Base-by-base conservation (phyloP, 1,140 invertebrate species). In the Eufriesea mexicana region DNA sequence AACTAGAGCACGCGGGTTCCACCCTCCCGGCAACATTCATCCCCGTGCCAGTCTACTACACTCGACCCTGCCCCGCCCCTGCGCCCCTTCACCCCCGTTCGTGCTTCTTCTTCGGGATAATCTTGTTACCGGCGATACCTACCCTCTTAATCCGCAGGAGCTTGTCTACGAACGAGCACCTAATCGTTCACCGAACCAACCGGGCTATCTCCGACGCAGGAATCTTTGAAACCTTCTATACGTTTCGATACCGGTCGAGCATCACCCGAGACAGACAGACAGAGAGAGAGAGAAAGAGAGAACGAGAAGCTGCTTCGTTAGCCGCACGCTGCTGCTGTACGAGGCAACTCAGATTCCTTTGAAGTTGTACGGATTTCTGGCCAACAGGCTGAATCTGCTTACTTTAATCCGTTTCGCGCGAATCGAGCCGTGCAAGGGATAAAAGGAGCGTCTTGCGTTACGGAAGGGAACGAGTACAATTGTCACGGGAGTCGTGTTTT, bases 101-200 rank as follows among this genome's bases (percentile, higher is more conserved):
- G 64, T 87, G 76, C 79, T 81, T 82, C 70, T 82, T 67, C 71
- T 84, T 45, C 79, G 77, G 88, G 90, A 91, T 93, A 93, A 93
- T 93, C 92, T 91, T 90, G 90, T 93, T 93, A 93, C 90, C 84
- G 82, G 76, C 89, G 90, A 91, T 93, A 91, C 85, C 90, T 87
- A 92, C 89, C 85, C 90, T 84, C 83, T 90, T 92, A 92, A 93
- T 93, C 90, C 90, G 83, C 59, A 80, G 86, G 76, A 90, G 87
- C 88, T 89, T 88, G 89, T 91, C 88, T 88, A 87, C 89, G 74
- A 89, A 91, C 88, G 86, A 89, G 87, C 79, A 87, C 84, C 89
- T 91, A 92, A 92, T 92, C 91, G 88, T 89, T 89, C 90, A 84
- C 84, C 84, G 88, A 90, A 91, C 86, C 84, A 77, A 45, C 79